These are phyloP conservation scores for Ditylenchus dipsaci DNA, from an alignment of 1,140 invertebrate genomes.

Conservation along the genomic window DNA sequence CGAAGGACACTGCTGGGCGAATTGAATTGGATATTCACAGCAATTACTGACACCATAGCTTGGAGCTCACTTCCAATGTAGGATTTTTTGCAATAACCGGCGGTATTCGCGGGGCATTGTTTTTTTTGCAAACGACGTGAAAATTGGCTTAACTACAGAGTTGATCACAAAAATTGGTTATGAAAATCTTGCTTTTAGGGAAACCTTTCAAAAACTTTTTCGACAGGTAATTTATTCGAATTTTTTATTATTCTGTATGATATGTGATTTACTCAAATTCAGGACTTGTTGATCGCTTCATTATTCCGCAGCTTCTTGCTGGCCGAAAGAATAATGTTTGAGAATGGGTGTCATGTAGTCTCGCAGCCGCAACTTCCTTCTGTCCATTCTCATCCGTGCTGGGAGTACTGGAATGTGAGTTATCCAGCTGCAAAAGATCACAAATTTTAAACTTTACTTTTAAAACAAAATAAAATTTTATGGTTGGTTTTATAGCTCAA, in stretches of 20 bases:
- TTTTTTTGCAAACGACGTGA: too few species aligned
- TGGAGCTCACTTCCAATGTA: conserved; percentile 85
- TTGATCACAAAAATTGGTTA: too few species aligned
- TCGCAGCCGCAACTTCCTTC: conserved; percentile 82
- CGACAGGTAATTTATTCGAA: conserved; percentile 65
- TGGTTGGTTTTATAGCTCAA: too few species aligned
- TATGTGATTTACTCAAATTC: conserved; percentile 10
- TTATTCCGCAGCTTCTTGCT: conserved; percentile 94
- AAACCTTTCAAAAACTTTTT: conserved; percentile 92
- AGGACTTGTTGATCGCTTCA: conserved; percentile 91
- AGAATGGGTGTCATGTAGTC: conserved; percentile 89
- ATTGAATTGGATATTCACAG: conserved; percentile 99
- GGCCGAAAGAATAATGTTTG: conserved; percentile 89
- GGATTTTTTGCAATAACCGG: too few species aligned
- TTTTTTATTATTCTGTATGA: not conserved
- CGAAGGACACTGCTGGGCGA: conserved; percentile 93
- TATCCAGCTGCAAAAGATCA: too few species aligned
- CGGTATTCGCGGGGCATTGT: too few species aligned
- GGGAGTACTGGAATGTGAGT: conserved; percentile 83
- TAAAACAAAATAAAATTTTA: too few species aligned
- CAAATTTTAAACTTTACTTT: too few species aligned
- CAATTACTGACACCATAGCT: conserved; percentile 98
- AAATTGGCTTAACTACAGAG: too few species aligned
- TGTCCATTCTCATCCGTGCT: conserved; percentile 72
- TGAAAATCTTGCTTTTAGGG: too few species aligned